Percentiles rank a stretch among this genome's conserved stretches.
These are phyloP conservation scores for Bacillus rossius DNA, from an alignment of 1,140 invertebrate species.

Conservation along the genomic window DNA sequence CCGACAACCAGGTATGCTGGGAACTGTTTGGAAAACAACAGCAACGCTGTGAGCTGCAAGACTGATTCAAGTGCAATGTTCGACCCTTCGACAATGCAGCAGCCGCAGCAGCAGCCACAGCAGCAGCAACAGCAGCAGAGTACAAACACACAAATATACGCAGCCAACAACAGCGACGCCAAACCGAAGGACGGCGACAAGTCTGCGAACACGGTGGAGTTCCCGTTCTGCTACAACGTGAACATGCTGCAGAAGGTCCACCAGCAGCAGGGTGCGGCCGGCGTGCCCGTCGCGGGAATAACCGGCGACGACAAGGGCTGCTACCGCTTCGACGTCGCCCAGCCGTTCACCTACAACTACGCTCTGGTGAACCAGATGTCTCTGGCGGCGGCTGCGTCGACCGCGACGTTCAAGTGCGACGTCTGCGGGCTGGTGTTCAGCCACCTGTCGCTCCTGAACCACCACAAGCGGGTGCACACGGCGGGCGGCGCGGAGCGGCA, in stretches of 20 bases:
- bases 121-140: slow-evolving; percentile 38
- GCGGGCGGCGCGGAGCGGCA: slow-evolving; percentile 38
- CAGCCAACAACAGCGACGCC: not conserved
- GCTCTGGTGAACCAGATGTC: slow-evolving; percentile 52
- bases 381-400: slow-evolving; percentile 56
- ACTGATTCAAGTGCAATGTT: slow-evolving; percentile 40
- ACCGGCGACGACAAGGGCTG: slow-evolving; percentile 54
- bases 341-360: slow-evolving; percentile 64
- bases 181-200: slow-evolving; percentile 15
- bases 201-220: slow-evolving; percentile 39
- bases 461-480: slow-evolving; percentile 70
- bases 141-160: slow-evolving; percentile 11
- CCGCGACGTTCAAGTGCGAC: slow-evolving; percentile 80
- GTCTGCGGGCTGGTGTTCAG: slow-evolving; percentile 77
- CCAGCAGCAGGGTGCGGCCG: slow-evolving; percentile 39
- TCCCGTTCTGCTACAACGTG: slow-evolving; percentile 51
- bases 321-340: slow-evolving; percentile 58
- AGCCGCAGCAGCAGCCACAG: slow-evolving; percentile 43
- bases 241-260: slow-evolving; percentile 48
- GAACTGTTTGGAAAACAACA: slow-evolving; percentile 8
- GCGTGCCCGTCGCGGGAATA: slow-evolving; percentile 33
- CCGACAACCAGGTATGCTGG: slow-evolving; percentile 13
- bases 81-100: slow-evolving; percentile 43
- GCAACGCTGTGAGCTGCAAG: slow-evolving; percentile 14
- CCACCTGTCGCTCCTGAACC: slow-evolving; percentile 68